Percentiles rank a stretch among this genome's conserved stretches.
These are phyloP conservation scores for Agonopterix subpropinquella DNA, from an alignment of 2,888 invertebrate species.

Conservation along the genomic window DNA sequence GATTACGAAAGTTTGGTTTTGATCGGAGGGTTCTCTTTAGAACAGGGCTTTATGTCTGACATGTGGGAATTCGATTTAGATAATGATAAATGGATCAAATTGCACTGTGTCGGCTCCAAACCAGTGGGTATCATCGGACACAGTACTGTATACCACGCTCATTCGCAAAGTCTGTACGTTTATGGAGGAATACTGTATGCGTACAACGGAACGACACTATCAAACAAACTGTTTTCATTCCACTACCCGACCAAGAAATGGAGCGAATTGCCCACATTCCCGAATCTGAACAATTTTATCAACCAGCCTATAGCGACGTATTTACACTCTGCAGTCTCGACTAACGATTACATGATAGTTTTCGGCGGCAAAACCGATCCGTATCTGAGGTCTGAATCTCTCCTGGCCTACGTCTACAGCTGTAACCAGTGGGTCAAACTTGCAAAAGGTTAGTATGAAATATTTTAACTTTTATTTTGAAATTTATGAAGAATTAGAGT, in stretches of 20 bases:
- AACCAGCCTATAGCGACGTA: conserved; percentile 85
- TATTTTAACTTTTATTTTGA: background rate
- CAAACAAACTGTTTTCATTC: conserved; percentile 86
- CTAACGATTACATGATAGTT: conserved; percentile 92
- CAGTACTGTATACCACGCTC: conserved; percentile 88
- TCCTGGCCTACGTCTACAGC: conserved; percentile 90
- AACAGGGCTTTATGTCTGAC: conserved; percentile 82
- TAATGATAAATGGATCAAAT: conserved; percentile 81
- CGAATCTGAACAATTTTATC: conserved; percentile 75
- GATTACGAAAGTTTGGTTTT: conserved; percentile 86
- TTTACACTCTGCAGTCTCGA: conserved; percentile 91
- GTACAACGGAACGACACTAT: conserved; percentile 81
- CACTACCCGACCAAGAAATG: conserved; percentile 85
- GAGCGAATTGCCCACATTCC: conserved; percentile 85
- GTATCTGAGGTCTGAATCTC: conserved; percentile 80
- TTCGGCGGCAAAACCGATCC: conserved; percentile 90
- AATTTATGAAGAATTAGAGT: too few species aligned
- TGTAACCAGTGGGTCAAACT: conserved; percentile 93
- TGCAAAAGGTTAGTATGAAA: conserved; percentile 60
- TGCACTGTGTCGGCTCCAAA: conserved; percentile 82
- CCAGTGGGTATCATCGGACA: conserved; percentile 92
- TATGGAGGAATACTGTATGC: conserved; percentile 91
- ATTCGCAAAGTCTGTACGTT: conserved; percentile 89
- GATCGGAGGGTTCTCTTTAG: conserved; percentile 90
- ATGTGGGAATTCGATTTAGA: conserved; percentile 89